Evolutionary conservation across 2,888 invertebrate genomes (phyloP), one percentile per base, ranked within the genome.

Genomic region (Baccha elongata): DNA sequence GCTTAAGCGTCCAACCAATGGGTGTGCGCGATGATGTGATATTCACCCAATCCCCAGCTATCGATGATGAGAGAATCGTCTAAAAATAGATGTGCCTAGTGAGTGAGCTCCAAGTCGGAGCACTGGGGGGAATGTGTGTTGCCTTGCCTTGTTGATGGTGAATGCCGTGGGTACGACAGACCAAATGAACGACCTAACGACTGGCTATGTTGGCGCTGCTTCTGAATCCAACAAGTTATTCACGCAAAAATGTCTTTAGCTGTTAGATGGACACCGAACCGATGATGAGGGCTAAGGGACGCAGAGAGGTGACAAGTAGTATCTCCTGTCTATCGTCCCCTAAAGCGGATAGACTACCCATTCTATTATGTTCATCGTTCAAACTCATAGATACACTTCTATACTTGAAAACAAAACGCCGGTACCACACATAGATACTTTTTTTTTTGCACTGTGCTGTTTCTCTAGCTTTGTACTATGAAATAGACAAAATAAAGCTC

Each of bases 181-280:
- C 50, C 6, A 44, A 1, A 8, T 11, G 50, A 60, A 21, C 35
- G 69, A 15, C 23, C 15, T n/a, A 3, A 0, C 48, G 19, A 52
- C 19, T 3, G 53, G 13, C 60, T 52, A 29, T 44, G 79, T 50
- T 48, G 60, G 52, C 40, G 68, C 35, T 58, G 72, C 35, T 46
- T 35, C 48, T 72, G 71, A 76, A 81, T 81, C 81, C 81, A 81
- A 81, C 81, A 81, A 76, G 81, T 81, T 81, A 71, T 71, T 32
- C 35, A 81, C 65, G 81, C 75, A 60, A 65, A 81, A 71, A 75
- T 75, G 44, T 71, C 76, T 81, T 76, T n/a, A 21, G 67, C 35
- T 67, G 81, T 81, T 81, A 81, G 81, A 74, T 74, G 65, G 80
- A 46, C 65, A 35, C 19, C 26, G 46, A 10, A 26, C 13, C 8